Evolutionary conservation across 1,140 invertebrate genomes (phyloP).

Genomic region (Lepidurus packardi): DNA sequence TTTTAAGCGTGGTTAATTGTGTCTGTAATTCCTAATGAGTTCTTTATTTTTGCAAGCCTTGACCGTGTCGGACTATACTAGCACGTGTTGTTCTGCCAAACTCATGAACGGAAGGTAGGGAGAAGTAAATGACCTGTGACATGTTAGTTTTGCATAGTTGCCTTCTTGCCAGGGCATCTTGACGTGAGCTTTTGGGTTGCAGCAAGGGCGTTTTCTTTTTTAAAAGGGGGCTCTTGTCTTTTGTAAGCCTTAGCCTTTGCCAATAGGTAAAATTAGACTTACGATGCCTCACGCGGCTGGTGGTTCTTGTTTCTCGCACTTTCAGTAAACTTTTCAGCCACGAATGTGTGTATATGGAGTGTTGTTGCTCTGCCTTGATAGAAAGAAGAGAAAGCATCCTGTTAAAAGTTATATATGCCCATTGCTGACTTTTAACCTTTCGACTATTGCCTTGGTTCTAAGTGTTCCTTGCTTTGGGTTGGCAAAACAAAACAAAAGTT

Average conservation of each 20-base stretch:
- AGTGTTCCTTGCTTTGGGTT: background rate
- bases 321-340: slow-evolving; percentile 15
- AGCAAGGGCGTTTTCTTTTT: slow-evolving; percentile 6
- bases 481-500: no score
- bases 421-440: background rate
- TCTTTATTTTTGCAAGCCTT: no score
- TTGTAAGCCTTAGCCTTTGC: background rate
- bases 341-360: background rate
- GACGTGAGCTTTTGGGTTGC: background rate
- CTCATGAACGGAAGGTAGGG: background rate
- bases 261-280: slow-evolving; percentile 19
- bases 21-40: no score
- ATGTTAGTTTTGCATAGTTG: background rate
- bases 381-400: background rate
- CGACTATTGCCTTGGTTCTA: background rate
- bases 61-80: no score
- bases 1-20: no score
- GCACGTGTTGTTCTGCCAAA: background rate
- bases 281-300: background rate
- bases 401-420: background rate
- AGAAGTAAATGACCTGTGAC: background rate
- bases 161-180: background rate
- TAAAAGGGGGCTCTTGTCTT: background rate
- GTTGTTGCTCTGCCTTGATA: background rate
- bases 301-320: slow-evolving; percentile 19